These are phyloP conservation scores for Strigamia maritima DNA, from an alignment of 2,888 invertebrate species.

Conservation along the genomic window DNA sequence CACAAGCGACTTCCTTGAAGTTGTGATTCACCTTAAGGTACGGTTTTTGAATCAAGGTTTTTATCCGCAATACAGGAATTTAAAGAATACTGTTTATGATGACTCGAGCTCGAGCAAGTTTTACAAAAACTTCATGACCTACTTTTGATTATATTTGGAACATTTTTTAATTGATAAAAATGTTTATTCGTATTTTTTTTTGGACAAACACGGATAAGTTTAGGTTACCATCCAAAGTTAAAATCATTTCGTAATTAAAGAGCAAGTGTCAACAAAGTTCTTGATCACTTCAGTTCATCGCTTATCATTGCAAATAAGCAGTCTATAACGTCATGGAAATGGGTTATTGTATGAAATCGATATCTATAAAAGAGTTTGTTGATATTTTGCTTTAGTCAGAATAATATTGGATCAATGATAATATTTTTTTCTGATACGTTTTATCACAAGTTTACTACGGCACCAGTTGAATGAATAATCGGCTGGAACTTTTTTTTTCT, in stretches of 20 bases:
- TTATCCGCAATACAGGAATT: background rate
- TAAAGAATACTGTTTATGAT: background rate
- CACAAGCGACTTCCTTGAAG: constrained; percentile 6
- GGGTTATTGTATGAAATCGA: background rate
- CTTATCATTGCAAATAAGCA: background rate
- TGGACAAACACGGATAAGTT: background rate
- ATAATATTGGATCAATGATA: background rate
- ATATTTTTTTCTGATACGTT: background rate
- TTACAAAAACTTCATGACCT: background rate
- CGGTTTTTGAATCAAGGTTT: background rate
- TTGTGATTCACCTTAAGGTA: constrained; percentile 26
- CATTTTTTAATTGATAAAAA: constrained; percentile 7
- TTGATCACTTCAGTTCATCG: background rate
- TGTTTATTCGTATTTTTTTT: background rate
- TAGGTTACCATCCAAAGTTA: background rate
- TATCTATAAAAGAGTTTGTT: background rate
- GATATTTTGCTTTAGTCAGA: background rate
- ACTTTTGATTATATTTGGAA: background rate
- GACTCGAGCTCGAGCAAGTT: background rate
- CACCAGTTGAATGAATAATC: background rate
- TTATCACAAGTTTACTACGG: too few species aligned
- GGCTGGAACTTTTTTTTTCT: background rate
- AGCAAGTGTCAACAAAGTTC: background rate
- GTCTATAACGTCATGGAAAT: background rate
- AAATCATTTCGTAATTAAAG: background rate